Evolutionary conservation across 1,140 invertebrate genomes (phyloP), one percentile per base, ranked within the genome.

Genomic region (Aphis gossypii): DNA sequence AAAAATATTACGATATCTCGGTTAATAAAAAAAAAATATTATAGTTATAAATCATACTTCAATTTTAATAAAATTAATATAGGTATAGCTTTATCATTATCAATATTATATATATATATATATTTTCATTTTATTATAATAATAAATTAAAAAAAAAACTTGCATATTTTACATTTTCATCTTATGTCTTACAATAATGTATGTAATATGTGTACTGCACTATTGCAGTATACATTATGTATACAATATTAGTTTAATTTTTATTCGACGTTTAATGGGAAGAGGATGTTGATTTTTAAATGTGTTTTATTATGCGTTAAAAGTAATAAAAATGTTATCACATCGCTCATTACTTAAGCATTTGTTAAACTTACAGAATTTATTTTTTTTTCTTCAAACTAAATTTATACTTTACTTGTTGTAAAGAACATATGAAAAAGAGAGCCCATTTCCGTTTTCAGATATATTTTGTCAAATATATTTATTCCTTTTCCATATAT

Each of bases 281-380:
- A 89, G 35, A 89, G 88, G 88, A 89, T 89, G 88, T 89, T 89
- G 88, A 56, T 89, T 56, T 89, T 89, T 89, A 56, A 89, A 89
- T 54, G 48, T 14, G 48, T 41, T 89, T 56, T 56, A 54, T 89
- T 38, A 38, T 56, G 21, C 38, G 51, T 89, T 38, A 56, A 21
- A 35, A 38, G 35, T 41, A 23, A 35, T 89, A 89, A 89, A 89
- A 23, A 38, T 56, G 20, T 89, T 51, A 89, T 89, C 88, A 41
- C 51, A 54, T 56, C 51, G 35, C 35, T 89, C 88, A 89, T 89
- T 89, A 56, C 35, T 89, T 38, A 54, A 89, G 30, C 25, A 38
- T 56, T 89, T 56, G 48, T 89, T 89, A 89, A 88, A 89, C 51
- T 56, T 38, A 25, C 14, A 56, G 23, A 54, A 89, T 89, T 89